phyloP scores from a whole-genome alignment of 37 sponge, comb jelly and placozoan genomes.

The Lycopodina hypogea region DNA sequence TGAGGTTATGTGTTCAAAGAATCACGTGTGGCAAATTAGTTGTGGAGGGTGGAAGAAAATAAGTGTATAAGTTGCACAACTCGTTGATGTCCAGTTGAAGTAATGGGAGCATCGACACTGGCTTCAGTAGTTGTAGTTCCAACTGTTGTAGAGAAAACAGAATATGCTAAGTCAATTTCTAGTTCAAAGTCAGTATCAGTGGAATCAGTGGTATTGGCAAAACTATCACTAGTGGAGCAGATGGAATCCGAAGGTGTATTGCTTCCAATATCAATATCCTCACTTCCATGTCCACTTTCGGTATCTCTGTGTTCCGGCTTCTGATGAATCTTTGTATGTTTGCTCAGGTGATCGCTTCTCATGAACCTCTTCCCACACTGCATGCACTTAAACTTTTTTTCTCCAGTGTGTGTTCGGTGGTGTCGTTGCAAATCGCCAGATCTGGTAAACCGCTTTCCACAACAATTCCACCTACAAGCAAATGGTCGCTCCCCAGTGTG shows the following conservation, averaged over 20 bases:
- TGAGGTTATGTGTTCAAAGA: too few species aligned
- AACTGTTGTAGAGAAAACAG: too few species aligned
- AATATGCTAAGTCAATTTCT: too few species aligned
- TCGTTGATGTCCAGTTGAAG: too few species aligned
- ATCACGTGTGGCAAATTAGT: too few species aligned
- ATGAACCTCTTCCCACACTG: slow-evolving; percentile 75
- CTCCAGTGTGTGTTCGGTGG: slow-evolving; percentile 79
- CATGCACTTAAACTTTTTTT: slow-evolving; percentile 69
- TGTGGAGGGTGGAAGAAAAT: too few species aligned
- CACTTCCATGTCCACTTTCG: background rate
- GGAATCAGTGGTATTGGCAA: background rate
- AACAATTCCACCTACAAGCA: slow-evolving; percentile 73
- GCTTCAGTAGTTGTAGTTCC: too few species aligned
- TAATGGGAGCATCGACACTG: too few species aligned
- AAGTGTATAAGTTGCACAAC: too few species aligned
- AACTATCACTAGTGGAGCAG: background rate
- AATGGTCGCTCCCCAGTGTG: slow-evolving; percentile 87
- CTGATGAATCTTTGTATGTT: slow-evolving; percentile 79
- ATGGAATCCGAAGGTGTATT: background rate
- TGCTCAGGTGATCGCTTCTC: slow-evolving; percentile 87
- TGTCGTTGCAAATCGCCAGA: slow-evolving; percentile 86
- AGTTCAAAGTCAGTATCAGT: background rate
- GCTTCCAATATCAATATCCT: background rate
- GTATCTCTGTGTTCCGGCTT: slow-evolving; percentile 21
- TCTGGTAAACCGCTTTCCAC: slow-evolving; percentile 81